Percentiles rank a stretch among this genome's conserved stretches.
phyloP scores from a whole-genome alignment of 2,797 vertebrate species.

The Echeneis naucrates region DNA sequence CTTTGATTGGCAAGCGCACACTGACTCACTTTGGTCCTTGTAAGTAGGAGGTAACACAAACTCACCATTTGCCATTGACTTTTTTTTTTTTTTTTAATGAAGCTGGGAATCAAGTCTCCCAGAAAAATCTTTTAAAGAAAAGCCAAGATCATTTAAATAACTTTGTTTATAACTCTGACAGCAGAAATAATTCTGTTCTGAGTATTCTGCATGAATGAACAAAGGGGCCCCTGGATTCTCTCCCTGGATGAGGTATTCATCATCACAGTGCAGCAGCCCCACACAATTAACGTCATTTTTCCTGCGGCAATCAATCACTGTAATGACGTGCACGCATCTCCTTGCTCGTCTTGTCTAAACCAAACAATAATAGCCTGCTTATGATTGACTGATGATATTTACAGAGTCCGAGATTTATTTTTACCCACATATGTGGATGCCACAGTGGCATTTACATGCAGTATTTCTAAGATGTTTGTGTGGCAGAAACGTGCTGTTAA shows the following conservation, averaged over 20 bases:
- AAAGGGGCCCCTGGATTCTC: not conserved
- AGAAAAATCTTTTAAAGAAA: not conserved
- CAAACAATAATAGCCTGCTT: conserved; percentile 41
- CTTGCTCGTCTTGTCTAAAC: conserved; percentile 19
- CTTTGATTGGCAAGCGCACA: conserved; percentile 2
- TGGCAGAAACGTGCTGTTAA: not conserved
- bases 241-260: conserved; percentile 17
- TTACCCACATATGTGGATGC: conserved; percentile 20
- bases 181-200: not conserved
- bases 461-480: conserved; percentile 6
- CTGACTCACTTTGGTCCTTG: not conserved
- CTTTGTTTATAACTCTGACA: not conserved
- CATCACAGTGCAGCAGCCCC: conserved; percentile 5
- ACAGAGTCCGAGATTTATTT: conserved; percentile 52
- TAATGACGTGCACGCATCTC: conserved; percentile 51
- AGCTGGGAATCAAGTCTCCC: not conserved
- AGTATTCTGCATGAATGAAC: not conserved
- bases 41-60: not conserved
- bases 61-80: not conserved
- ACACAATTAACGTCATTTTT: conserved; percentile 24
- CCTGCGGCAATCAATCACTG: conserved; percentile 26
- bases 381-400: conserved; percentile 67
- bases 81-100: not conserved
- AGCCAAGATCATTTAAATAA: not conserved
- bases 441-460: conserved; percentile 41